A percentile compares a stretch with the other conserved stretches of the same genome.
These are phyloP conservation scores for Pyrocephalus nanus DNA, from an alignment of 2,797 vertebrate genomes.

Conservation along the genomic window DNA sequence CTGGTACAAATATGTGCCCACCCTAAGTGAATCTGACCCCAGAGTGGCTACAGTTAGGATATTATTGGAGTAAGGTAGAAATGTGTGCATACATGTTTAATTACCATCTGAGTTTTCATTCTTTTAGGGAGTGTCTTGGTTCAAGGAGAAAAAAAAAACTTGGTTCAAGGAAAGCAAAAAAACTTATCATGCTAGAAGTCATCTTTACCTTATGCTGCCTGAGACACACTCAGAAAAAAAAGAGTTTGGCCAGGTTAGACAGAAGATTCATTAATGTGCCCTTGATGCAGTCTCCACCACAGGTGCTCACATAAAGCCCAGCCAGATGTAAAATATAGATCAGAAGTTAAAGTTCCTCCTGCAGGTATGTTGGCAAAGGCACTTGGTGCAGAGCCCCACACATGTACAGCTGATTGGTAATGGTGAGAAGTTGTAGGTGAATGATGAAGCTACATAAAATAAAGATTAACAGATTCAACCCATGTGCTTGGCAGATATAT, in stretches of 20 bases:
- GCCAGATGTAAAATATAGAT: constrained; percentile 48
- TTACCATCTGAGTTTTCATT: constrained; percentile 14
- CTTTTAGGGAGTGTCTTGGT: background rate
- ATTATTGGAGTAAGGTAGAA: background rate
- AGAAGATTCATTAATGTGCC: constrained; percentile 12
- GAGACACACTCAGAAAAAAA: background rate
- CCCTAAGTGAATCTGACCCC: constrained; percentile 30
- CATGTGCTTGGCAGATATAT: constrained; percentile 37
- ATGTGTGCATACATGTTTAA: background rate
- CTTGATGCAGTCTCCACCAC: constrained; percentile 16
- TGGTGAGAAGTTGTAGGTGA: background rate
- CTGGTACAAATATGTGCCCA: constrained; percentile 46
- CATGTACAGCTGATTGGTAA: background rate
- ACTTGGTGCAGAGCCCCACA: background rate
- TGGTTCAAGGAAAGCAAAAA: background rate
- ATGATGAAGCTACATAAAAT: constrained; percentile 27
- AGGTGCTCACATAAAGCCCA: constrained; percentile 32
- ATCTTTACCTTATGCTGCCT: background rate
- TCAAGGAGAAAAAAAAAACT: constrained; percentile 13
- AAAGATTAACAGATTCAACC: constrained; percentile 1
- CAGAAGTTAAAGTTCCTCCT: constrained; percentile 57
- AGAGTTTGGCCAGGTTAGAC: background rate
- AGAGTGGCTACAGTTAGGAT: background rate
- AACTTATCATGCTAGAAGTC: background rate
- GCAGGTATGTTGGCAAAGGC: constrained; percentile 38